These are phyloP conservation scores for Coptodon rendalli DNA, from an alignment of 2,113 vertebrate genomes.

Conservation along the genomic window DNA sequence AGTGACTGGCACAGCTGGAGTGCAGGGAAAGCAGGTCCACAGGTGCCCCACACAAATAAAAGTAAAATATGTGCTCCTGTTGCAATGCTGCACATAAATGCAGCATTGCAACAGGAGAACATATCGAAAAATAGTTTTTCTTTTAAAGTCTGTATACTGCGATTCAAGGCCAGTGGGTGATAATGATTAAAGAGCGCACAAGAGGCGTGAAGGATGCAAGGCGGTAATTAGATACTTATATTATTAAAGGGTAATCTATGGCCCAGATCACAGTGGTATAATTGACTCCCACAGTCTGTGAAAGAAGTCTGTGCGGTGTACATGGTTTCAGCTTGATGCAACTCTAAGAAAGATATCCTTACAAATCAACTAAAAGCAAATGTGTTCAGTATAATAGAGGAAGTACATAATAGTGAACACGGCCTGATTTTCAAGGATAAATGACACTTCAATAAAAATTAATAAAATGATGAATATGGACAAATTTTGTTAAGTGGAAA, in stretches of 20 bases:
- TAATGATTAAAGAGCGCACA: conserved; percentile 34
- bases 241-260: conserved; percentile 56
- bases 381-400: background rate
- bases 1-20: conserved; percentile 21
- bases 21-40: background rate
- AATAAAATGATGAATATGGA: background rate
- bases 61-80: background rate
- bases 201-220: conserved; percentile 33
- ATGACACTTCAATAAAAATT: background rate
- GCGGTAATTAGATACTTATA: conserved; percentile 53
- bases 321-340: background rate
- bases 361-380: background rate
- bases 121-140: background rate
- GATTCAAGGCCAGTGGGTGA: conserved; percentile 25
- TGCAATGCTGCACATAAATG: background rate
- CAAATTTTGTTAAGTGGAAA: background rate
- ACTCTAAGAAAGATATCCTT: background rate
- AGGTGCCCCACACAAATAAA: background rate
- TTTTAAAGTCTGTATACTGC: background rate
- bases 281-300: conserved; percentile 43
- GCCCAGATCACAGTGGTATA: conserved; percentile 31
- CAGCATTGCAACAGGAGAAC: background rate
- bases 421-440: background rate
- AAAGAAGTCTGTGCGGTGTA: background rate
- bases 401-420: background rate